Base-by-base conservation (phyloP, 2,888 invertebrate genomes). In the Cenopis cana region DNA sequence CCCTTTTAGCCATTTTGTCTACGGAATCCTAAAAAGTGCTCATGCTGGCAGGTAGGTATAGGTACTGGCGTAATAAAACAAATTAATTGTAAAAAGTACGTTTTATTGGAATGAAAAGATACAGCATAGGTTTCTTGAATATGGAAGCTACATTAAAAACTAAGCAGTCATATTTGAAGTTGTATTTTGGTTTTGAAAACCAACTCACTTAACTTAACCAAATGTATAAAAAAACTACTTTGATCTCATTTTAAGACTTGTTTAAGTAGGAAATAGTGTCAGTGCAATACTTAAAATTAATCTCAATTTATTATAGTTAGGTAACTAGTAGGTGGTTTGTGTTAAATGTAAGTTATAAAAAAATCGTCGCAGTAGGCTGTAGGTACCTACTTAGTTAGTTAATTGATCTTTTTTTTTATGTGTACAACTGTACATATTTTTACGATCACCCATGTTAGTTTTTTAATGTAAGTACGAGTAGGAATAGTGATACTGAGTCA, bases 21-120 rank as follows among this genome's bases (percentile, higher is more conserved):
- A n/a, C n/a, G n/a, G n/a, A n/a, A n/a, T n/a, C n/a, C n/a, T n/a
- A n/a, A n/a, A n/a, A n/a, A n/a, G n/a, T n/a, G n/a, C n/a, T n/a
- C n/a, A n/a, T n/a, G n/a, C n/a, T n/a, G n/a, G n/a, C 6, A 33
- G 0, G 33, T 24, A 24, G 24, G 24, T 38, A n/a, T n/a, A n/a
- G n/a, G 41, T 41, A 4, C 10, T 38, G 10, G 9, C 9, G 56
- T 76, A 84, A 80, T 78, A 76, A 84, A 83, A 82, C 70, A 74
- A 57, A 24, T 64, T 71, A 78, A 83, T 82, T 80, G 38, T 76
- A 81, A 78, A 88, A 84, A 88, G 85, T 89, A 85, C 87, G 89
- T 87, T 89, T 83, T 83, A 81, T 82, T 82, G 83, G 82, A 85
- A 83, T 85, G 82, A 85, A 78, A 84, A 84, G 82, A 78, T 78